These are phyloP conservation scores for Augochlorella aurata DNA, from an alignment of 2,888 invertebrate genomes.

Conservation along the genomic window DNA sequence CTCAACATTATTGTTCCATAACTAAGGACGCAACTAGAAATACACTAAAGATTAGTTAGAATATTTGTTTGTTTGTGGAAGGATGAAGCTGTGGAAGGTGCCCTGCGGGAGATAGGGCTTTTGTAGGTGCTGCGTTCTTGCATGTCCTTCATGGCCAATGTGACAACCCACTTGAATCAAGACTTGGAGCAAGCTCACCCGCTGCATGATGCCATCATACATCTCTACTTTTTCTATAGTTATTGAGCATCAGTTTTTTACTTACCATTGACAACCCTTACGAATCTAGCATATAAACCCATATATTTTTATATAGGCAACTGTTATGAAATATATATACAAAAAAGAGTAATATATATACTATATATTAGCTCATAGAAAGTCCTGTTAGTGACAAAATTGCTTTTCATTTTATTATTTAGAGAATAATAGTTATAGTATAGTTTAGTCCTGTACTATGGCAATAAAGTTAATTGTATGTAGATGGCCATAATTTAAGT, in stretches of 20 bases:
- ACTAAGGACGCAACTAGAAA: slow-evolving; percentile 50
- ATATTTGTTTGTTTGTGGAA: slow-evolving; percentile 83
- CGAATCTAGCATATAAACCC: slow-evolving; percentile 39
- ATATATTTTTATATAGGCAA: slow-evolving; percentile 51
- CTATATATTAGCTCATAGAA: slow-evolving; percentile 24
- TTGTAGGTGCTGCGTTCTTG: slow-evolving; percentile 84
- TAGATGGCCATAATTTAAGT: slow-evolving; percentile 16
- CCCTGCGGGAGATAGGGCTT: slow-evolving; percentile 96
- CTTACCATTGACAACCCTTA: slow-evolving; percentile 36
- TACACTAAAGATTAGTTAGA: slow-evolving; percentile 74
- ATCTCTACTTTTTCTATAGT: slow-evolving; percentile 64
- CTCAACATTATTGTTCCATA: slow-evolving; percentile 50
- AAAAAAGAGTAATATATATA: neutral
- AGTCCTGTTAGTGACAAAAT: slow-evolving; percentile 20
- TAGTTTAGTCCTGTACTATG: slow-evolving; percentile 46
- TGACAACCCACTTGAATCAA: slow-evolving; percentile 71
- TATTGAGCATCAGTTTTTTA: slow-evolving; percentile 56
- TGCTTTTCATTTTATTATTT: slow-evolving; percentile 25
- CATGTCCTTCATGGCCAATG: slow-evolving; percentile 72
- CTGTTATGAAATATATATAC: slow-evolving; percentile 21
- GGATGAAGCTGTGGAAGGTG: slow-evolving; percentile 97
- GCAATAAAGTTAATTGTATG: slow-evolving; percentile 58
- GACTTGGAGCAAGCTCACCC: slow-evolving; percentile 71
- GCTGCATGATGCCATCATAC: slow-evolving; percentile 73
- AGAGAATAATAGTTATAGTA: slow-evolving; percentile 20